A percentile compares a stretch with the other conserved stretches of the same genome.
phyloP scores from a whole-genome alignment of 2,888 invertebrate genomes.

The Steinernema hermaphroditum region DNA sequence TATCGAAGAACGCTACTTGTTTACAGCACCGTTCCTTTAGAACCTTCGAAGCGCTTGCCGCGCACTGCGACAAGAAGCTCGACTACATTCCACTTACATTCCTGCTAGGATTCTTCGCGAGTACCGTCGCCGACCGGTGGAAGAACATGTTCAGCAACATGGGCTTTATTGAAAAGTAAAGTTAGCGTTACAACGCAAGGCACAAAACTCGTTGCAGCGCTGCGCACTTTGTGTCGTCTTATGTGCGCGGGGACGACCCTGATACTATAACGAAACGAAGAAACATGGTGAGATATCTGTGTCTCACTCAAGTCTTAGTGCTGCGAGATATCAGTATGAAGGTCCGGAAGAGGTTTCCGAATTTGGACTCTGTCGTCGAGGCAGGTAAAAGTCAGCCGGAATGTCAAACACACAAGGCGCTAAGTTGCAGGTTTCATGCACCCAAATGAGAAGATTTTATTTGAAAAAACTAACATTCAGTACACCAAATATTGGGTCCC shows the following conservation, averaged over 20 bases:
- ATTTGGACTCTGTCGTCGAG: conserved; percentile 49
- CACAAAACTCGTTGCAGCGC: conserved; percentile 47
- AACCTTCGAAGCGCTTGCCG: conserved; percentile 43
- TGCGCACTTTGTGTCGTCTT: conserved; percentile 51
- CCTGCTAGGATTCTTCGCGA: conserved; percentile 59
- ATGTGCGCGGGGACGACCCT: conserved; percentile 49
- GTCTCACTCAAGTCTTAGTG: conserved; percentile 48
- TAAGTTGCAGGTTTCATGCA: conserved; percentile 45
- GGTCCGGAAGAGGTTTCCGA: conserved; percentile 46
- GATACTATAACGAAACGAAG: conserved; percentile 49
- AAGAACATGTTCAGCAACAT: conserved; percentile 49
- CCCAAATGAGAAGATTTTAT: conserved; percentile 45
- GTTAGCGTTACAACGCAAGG: conserved; percentile 43
- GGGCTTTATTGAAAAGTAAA: conserved; percentile 54
- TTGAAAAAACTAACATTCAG: conserved; percentile 43
- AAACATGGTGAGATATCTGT: conserved; percentile 50
- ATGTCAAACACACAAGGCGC: too few species aligned
- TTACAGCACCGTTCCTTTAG: conserved; percentile 34
- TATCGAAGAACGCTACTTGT: conserved; percentile 19
- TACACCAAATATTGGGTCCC: conserved; percentile 62
- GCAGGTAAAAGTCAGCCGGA: too few species aligned
- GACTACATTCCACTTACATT: conserved; percentile 53
- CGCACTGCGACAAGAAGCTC: conserved; percentile 43
- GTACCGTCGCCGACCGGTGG: conserved; percentile 55
- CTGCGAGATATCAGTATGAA: conserved; percentile 52